Conservation (phyloP, 2,113 vertebrate species). For the Lipophrys pholis region DNA sequence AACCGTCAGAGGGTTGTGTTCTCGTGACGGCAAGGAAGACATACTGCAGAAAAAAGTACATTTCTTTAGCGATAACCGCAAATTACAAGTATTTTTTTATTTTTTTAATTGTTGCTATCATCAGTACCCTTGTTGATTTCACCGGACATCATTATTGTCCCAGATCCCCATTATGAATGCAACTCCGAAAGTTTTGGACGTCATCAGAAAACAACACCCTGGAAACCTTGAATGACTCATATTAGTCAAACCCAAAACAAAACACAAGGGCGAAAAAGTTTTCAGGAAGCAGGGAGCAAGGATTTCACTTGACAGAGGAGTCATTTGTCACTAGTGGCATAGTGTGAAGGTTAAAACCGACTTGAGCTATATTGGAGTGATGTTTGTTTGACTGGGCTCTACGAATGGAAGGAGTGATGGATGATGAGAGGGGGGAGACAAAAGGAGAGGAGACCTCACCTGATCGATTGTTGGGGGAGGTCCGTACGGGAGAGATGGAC, state of each 20-base stretch:
- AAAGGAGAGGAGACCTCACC: slow-evolving; percentile 80
- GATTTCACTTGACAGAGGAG: slow-evolving; percentile 41
- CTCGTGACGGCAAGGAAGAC: too few species aligned
- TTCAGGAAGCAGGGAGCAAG: slow-evolving; percentile 16
- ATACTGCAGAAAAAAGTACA: too few species aligned
- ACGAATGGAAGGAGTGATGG: slow-evolving; percentile 41
- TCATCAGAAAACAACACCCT: background rate
- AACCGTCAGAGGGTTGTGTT: too few species aligned
- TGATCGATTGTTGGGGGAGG: slow-evolving; percentile 98
- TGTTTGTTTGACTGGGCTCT: slow-evolving; percentile 42
- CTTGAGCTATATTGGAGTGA: slow-evolving; percentile 9
- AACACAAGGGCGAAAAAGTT: slow-evolving; percentile 26
- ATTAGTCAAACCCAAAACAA: slow-evolving; percentile 12
- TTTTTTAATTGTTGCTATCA: background rate
- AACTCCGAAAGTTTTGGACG: too few species aligned
- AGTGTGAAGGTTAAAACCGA: slow-evolving; percentile 62
- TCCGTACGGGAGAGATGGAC: slow-evolving; percentile 96
- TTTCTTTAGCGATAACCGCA: too few species aligned
- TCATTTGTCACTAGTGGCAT: slow-evolving; percentile 28
- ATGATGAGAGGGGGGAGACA: slow-evolving; percentile 32
- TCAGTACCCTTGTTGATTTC: background rate
- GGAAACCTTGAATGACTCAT: slow-evolving; percentile 13
- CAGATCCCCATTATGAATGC: background rate
- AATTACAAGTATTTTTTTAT: background rate
- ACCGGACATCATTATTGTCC: background rate